phyloP scores from a whole-genome alignment of 2,113 vertebrate genomes.

The Anser brachyrhynchus region DNA sequence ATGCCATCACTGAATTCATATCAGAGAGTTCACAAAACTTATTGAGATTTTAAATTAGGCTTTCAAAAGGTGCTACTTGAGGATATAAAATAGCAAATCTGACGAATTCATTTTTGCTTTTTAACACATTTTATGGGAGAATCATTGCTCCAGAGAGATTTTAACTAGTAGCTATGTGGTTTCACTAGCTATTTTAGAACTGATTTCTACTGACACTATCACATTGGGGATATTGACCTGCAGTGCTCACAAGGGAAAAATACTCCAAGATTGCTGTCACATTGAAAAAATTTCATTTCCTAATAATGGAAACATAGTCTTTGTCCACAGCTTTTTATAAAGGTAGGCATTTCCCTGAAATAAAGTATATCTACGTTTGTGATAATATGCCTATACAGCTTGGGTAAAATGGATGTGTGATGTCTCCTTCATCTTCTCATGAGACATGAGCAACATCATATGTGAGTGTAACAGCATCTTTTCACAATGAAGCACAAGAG shows the following conservation, averaged over 20 bases:
- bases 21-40: not conserved
- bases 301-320: not conserved
- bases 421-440: not conserved
- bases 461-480: not conserved
- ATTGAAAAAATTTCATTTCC: not conserved
- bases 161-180: not conserved
- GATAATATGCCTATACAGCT: not conserved
- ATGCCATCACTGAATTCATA: not conserved
- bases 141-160: not conserved
- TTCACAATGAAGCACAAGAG: not conserved
- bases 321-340: not conserved
- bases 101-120: not conserved
- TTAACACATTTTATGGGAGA: not conserved
- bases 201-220: not conserved
- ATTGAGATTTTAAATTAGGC: not conserved
- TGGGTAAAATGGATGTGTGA: not conserved
- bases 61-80: not conserved
- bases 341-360: not conserved
- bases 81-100: not conserved
- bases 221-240: accelerated
- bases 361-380: not conserved
- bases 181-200: not conserved
- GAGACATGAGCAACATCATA: not conserved
- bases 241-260: not conserved
- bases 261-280: not conserved